Conservation (phyloP, 2,888 invertebrate species). For the Lutraria lutraria region DNA sequence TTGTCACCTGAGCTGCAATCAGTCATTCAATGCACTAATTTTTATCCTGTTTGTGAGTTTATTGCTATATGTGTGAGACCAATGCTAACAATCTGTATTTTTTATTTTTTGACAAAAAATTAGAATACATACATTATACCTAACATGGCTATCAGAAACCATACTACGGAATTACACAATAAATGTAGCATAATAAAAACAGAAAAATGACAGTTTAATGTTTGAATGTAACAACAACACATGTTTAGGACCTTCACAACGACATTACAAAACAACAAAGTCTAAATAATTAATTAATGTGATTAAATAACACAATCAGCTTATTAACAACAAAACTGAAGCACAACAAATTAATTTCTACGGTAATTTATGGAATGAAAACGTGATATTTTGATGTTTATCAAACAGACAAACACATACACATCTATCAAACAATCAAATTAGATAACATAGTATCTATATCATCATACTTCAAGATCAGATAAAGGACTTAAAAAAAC, state of each 20-base stretch:
- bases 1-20: no score
- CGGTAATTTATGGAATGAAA: background rate
- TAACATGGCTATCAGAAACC: no score
- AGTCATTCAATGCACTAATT: no score
- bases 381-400: background rate
- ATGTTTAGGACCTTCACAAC: background rate
- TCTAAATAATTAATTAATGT: background rate
- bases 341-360: background rate
- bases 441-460: slow-evolving; percentile 9
- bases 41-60: no score
- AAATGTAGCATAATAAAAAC: no score
- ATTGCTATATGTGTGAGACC: no score
- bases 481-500: background rate
- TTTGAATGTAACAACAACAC: no score
- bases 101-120: no score
- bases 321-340: background rate
- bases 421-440: background rate
- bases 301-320: background rate
- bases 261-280: background rate
- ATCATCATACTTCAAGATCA: slow-evolving; percentile 2
- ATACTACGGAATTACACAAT: no score
- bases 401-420: background rate
- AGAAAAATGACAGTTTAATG: no score
- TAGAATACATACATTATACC: no score
- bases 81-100: no score